Evolutionary conservation across 2,888 invertebrate species (phyloP), one percentile per base, ranked within the genome.

Genomic region (Scaptomyza caliginosa): DNA sequence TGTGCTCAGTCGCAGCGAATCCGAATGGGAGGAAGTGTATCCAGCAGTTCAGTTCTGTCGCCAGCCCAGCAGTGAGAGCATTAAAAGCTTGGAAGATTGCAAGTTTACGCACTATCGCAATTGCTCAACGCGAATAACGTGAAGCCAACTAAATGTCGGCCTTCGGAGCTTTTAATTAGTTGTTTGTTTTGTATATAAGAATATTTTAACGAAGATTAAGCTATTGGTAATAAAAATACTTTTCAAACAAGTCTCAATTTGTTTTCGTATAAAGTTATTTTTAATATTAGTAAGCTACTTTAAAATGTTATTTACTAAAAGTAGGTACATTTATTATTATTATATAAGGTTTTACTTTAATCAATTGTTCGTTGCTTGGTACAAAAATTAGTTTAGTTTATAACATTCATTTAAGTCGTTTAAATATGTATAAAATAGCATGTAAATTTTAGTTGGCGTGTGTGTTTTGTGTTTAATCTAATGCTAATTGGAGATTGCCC

Each of bases 21-120:
- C 88, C 30, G 78, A 88, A 8, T 89, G 89, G 90, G 89, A 89
- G 46, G 89, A 89, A 54, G 89, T 89, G 2, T 89, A 88, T 72
- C 90, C 89, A 5, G 77, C 80, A 4, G 70, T 89, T 10, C 74
- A 85, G 16, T 77, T 85, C 16, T 50, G 56, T 28, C 74, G 79
- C n/a, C 72, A 76, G 26, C 67, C 68, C 7, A 81, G 77, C 63
- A 63, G 28, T 48, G 79, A 84, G 0, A 70, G 77, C 36, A 54
- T 54, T 48, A 34, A 39, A 36, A 87, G 83, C 38, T 45, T 49
- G 13, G 78, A 67, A 21, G 81, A 76, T 23, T 50, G 26, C 16
- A 76, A 76, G 45, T 90, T 90, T 43, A 63, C 81, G 2, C 90
- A 86, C 40, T 90, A 89, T 67, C 86, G 90, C n/a, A 90, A 88